phyloP scores from a whole-genome alignment of 1,140 invertebrate genomes.

The Diprion similis region DNA sequence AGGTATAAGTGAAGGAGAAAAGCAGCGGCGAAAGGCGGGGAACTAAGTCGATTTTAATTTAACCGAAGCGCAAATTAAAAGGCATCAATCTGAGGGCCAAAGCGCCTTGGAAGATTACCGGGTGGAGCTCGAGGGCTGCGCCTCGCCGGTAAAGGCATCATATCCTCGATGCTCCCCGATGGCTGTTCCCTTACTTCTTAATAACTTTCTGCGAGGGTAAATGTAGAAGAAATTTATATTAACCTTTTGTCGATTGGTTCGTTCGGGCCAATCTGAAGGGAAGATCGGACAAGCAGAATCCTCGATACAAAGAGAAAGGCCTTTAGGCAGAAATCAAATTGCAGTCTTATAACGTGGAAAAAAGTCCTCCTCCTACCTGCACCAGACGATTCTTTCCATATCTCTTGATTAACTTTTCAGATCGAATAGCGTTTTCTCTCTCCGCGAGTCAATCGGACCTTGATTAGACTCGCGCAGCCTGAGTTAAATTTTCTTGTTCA shows the following conservation, averaged over 20 bases:
- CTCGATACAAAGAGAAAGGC: neutral
- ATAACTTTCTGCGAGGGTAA: neutral
- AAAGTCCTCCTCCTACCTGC: neutral
- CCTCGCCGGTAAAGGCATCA: neutral
- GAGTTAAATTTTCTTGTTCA: no score
- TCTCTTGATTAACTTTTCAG: neutral
- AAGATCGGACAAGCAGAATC: neutral
- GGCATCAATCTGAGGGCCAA: constrained; percentile 6
- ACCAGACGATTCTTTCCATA: neutral
- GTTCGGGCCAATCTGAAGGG: neutral
- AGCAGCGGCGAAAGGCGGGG: neutral
- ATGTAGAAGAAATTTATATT: constrained; percentile 8
- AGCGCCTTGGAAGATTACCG: neutral
- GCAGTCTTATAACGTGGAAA: neutral
- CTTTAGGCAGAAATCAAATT: neutral
- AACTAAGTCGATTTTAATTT: constrained; percentile 4
- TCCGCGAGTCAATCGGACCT: no score
- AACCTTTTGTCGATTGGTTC: neutral
- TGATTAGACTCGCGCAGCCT: no score
- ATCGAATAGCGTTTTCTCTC: neutral
- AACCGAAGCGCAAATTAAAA: constrained; percentile 7
- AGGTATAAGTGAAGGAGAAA: neutral
- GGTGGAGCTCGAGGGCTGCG: neutral
- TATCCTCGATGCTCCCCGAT: constrained; percentile 1
- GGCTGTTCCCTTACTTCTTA: constrained; percentile 1